A percentile compares a stretch with the other conserved stretches of the same genome.
These are phyloP conservation scores for Arctocebus calabarensis DNA, from an alignment of 2,797 vertebrate species.

Conservation along the genomic window DNA sequence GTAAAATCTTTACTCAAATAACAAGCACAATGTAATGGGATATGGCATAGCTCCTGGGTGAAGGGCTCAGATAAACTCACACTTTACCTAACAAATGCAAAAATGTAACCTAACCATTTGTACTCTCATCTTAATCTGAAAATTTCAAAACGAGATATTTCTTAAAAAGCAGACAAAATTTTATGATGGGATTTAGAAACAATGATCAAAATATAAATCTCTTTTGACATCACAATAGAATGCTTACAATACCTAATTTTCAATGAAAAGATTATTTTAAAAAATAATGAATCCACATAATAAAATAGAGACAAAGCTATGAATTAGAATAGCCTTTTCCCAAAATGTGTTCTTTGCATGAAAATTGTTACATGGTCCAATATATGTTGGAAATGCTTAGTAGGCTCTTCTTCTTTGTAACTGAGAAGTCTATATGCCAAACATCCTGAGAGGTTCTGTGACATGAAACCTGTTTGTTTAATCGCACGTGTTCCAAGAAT, in stretches of 20 bases:
- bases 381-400: not conserved
- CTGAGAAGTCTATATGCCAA: not conserved
- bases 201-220: not conserved
- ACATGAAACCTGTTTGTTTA: not conserved
- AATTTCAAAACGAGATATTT: no score
- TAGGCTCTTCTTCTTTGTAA: not conserved
- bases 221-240: not conserved
- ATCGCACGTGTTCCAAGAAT: not conserved
- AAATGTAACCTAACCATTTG: no score
- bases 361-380: not conserved
- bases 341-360: not conserved
- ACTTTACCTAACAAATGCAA: no score
- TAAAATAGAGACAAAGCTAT: not conserved
- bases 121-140: no score
- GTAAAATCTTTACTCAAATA: not conserved
- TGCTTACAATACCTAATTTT: conserved; percentile 5
- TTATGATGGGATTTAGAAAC: conserved; percentile 8
- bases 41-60: no score
- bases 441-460: not conserved
- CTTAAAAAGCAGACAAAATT: not conserved
- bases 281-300: not conserved
- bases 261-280: conserved; percentile 16
- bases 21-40: no score
- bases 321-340: not conserved
- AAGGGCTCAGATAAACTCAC: no score